Conservation (phyloP, 2,888 invertebrate genomes). For the Stenurella melanura region DNA sequence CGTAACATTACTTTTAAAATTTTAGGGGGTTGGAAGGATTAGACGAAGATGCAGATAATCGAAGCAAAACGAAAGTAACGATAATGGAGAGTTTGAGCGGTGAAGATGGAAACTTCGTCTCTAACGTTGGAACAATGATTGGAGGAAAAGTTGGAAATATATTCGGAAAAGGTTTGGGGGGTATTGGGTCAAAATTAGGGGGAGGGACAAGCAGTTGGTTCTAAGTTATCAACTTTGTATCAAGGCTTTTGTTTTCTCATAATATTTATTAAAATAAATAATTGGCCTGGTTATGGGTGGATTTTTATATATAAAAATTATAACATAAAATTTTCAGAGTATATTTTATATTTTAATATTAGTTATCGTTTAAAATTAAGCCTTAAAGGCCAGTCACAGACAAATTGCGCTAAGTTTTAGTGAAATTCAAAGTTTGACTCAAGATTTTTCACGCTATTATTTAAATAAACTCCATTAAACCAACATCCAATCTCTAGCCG, state of each 20-base stretch:
- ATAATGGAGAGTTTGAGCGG: slow-evolving; percentile 80
- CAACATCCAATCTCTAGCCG: no score
- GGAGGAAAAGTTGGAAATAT: slow-evolving; percentile 92
- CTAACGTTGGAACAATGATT: slow-evolving; percentile 89
- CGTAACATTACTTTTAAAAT: background rate
- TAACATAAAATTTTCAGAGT: slow-evolving; percentile 15
- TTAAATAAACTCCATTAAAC: no score
- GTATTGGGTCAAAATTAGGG: slow-evolving; percentile 91
- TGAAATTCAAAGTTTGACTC: background rate
- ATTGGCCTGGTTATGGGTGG: slow-evolving; percentile 48
- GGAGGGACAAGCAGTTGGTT: slow-evolving; percentile 91
- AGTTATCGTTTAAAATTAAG: background rate
- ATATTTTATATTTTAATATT: slow-evolving; percentile 7
- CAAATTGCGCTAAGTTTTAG: slow-evolving; percentile 10
- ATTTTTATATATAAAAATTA: slow-evolving; percentile 49
- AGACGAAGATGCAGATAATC: slow-evolving; percentile 78
- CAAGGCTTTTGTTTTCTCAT: slow-evolving; percentile 49
- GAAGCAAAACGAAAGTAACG: slow-evolving; percentile 78
- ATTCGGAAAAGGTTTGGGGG: slow-evolving; percentile 92
- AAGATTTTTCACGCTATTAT: background rate
- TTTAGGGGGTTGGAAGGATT: slow-evolving; percentile 69
- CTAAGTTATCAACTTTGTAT: slow-evolving; percentile 71
- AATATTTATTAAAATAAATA: slow-evolving; percentile 42
- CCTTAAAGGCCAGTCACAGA: background rate
- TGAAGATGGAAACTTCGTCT: slow-evolving; percentile 83